Base-by-base conservation (phyloP, 2,113 vertebrate species). In the Zeus faber region DNA sequence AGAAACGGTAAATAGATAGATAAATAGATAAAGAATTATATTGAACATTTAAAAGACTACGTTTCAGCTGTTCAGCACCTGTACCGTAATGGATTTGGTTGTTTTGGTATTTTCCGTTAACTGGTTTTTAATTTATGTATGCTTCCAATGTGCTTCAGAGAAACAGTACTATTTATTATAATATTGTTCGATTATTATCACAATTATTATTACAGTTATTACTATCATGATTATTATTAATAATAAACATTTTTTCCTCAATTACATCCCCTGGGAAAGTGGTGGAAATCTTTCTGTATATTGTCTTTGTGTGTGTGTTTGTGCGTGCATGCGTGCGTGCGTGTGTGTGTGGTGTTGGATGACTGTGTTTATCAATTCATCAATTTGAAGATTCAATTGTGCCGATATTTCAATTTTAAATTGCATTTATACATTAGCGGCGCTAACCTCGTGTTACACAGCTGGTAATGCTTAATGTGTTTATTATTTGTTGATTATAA, bases 171-270 rank as follows among this genome's bases (percentile, higher is more conserved):
- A 84, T 89, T 89, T 85, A 88, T 86, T 83, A 87, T 68, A 64
- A 73, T 79, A 85, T 70, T 80, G 78, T 77, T 85, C 79, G 76
- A 77, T 85, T 85, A 87, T 82, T 74, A 82, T 73, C 60, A 79
- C 70, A 70, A 54, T 68, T 66, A 80, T 84, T 76, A 80, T 72
- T 79, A 72, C 44, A 75, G 52, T 82, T 81, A 82, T 75, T 79
- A 83, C 59, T 74, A 81, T 76, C 65, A 84, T 85, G 53, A 81
- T 79, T 83, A 83, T 71, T 78, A 86, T 84, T 85, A 88, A 85
- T 74, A 88, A 88, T 85, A 87, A 88, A 89, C 71, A 83, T 82
- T 89, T 87, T 66, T 89, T 88, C 89, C 81, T 71, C 77, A 81
- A 77, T 79, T 69, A 76, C 63, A 45, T 49, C 10, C 59, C 63